These are phyloP conservation scores for Eupristina koningsbergeri DNA, from an alignment of 1,140 invertebrate genomes.

Conservation along the genomic window DNA sequence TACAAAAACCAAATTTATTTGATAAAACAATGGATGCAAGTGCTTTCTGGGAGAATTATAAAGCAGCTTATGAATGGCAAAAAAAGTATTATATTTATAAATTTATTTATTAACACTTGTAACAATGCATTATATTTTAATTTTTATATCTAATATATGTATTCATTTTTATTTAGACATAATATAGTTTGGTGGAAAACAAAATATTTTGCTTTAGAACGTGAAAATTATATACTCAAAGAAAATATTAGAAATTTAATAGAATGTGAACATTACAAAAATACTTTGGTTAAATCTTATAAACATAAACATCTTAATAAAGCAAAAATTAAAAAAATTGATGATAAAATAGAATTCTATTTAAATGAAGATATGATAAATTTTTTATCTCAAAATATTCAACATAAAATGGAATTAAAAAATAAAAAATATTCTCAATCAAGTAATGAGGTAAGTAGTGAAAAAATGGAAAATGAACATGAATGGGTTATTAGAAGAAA, in stretches of 20 bases:
- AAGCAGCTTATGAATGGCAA: constrained; percentile 67
- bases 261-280: constrained; percentile 43
- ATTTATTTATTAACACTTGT: not conserved
- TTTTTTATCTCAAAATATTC: constrained; percentile 77
- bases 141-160: not conserved
- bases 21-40: constrained; percentile 55
- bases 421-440: constrained; percentile 58
- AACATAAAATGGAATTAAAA: constrained; percentile 74
- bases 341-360: constrained; percentile 73
- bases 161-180: constrained; percentile 61
- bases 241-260: constrained; percentile 65
- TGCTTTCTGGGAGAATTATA: constrained; percentile 70
- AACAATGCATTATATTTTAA: not conserved
- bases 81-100: constrained; percentile 57
- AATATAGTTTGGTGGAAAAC: constrained; percentile 79
- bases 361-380: constrained; percentile 79
- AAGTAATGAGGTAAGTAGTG: constrained; percentile 52
- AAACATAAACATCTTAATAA: constrained; percentile 6
- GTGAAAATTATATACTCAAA: constrained; percentile 77
- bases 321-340: constrained; percentile 39
- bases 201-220: constrained; percentile 76
- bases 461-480: constrained; percentile 45
- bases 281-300: not conserved
- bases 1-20: constrained; percentile 20
- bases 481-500: constrained; percentile 60